phyloP scores from a whole-genome alignment of 2,888 invertebrate species.

The Deilephila elpenor region DNA sequence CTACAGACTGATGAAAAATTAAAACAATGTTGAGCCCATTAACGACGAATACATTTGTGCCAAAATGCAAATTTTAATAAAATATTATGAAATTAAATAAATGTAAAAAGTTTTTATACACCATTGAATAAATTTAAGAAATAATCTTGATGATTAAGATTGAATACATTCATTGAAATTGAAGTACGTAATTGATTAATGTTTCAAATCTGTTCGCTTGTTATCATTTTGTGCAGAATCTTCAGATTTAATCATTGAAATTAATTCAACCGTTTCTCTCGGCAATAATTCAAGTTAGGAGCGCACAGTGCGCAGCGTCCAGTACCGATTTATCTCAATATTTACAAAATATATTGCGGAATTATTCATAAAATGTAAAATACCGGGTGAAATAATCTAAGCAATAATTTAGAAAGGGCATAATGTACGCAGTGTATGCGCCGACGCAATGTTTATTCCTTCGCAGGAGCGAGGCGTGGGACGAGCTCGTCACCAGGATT shows the following conservation, averaged over 20 bases:
- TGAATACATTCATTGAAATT: not conserved
- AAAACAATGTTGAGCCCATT: too few relatives aligned
- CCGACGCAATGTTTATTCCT: constrained; percentile 63
- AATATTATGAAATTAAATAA: not conserved
- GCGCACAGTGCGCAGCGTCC: constrained; percentile 17
- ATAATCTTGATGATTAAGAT: not conserved
- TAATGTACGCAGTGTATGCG: constrained; percentile 64
- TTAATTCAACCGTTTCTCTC: constrained; percentile 10
- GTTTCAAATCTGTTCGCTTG: not conserved
- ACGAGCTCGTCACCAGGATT: constrained; percentile 46
- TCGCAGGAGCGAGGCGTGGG: constrained; percentile 68
- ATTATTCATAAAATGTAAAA: constrained; percentile 30
- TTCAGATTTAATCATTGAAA: constrained; percentile 13
- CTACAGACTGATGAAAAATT: too few relatives aligned
- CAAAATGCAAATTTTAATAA: too few relatives aligned
- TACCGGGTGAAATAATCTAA: constrained; percentile 28
- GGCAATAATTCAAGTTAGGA: constrained; percentile 12
- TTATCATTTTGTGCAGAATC: not conserved
- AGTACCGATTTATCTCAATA: constrained; percentile 25
- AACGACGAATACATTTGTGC: too few relatives aligned
- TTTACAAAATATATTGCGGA: constrained; percentile 24
- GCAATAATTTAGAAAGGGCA: constrained; percentile 39
- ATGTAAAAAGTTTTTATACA: too few relatives aligned
- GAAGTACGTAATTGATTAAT: not conserved
- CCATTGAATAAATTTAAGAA: too few relatives aligned